Conservation (phyloP, 1,140 invertebrate genomes). For the Gyrodactylus bullatarudis region DNA sequence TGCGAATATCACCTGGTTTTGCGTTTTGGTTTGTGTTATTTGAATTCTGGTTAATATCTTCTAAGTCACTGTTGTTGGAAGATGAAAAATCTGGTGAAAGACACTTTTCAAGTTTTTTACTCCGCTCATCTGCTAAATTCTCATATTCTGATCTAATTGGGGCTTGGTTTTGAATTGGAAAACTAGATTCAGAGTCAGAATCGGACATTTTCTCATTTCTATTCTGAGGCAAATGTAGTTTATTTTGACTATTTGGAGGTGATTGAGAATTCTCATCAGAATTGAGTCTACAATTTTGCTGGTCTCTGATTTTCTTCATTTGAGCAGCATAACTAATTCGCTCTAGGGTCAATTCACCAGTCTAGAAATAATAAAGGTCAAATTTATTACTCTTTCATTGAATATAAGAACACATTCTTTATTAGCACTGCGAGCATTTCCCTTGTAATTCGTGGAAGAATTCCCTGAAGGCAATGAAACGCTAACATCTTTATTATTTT, state of each 20-base stretch:
- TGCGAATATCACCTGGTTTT: background rate
- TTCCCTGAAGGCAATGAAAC: background rate
- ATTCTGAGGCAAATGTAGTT: too few species aligned
- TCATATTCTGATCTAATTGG: background rate
- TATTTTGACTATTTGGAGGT: too few species aligned
- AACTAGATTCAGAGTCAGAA: background rate
- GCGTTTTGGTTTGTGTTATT: background rate
- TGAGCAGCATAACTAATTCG: background rate
- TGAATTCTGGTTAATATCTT: background rate
- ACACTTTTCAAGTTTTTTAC: background rate
- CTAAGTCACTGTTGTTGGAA: background rate
- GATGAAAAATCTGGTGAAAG: background rate
- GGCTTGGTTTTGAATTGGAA: background rate
- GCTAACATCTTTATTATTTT: background rate
- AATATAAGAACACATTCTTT: conserved; percentile 6
- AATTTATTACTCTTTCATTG: background rate
- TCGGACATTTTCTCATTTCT: background rate
- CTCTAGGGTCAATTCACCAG: conserved; percentile 1
- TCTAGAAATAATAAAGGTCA: background rate
- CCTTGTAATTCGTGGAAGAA: background rate
- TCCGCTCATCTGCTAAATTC: background rate
- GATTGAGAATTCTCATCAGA: background rate
- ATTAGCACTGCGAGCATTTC: background rate
- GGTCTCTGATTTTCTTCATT: background rate
- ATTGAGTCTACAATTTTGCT: background rate